Conservation (phyloP, 2,888 invertebrate species). For the Druceiella hillmani region DNA sequence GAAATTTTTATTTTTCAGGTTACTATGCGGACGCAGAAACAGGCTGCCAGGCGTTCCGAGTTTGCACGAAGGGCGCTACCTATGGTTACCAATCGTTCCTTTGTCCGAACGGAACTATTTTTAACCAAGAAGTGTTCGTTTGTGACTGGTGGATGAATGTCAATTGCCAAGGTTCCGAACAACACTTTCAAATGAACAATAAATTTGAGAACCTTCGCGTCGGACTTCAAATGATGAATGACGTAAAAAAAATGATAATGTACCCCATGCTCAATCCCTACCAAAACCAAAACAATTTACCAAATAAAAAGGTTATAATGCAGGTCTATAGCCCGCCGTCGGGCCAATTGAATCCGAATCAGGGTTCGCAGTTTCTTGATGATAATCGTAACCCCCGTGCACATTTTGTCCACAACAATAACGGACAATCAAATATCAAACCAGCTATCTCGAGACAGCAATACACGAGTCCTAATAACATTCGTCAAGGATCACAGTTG, state of each 20-base stretch:
- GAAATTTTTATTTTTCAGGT: constrained; percentile 37
- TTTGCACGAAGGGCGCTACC: constrained; percentile 54
- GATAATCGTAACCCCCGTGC: no score
- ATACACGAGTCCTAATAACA: neutral
- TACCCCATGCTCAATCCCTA: constrained; percentile 46
- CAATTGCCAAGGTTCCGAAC: constrained; percentile 47
- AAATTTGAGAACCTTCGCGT: constrained; percentile 43
- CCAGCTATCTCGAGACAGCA: constrained; percentile 9
- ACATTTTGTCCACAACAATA: no score
- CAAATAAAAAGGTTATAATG: constrained; percentile 35
- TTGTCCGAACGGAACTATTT: constrained; percentile 62
- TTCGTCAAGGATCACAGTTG: neutral
- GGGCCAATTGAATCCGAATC: constrained; percentile 38
- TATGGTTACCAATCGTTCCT: constrained; percentile 57
- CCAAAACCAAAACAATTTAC: constrained; percentile 33
- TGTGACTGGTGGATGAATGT: constrained; percentile 69
- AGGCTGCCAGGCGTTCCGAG: constrained; percentile 61
- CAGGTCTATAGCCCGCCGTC: constrained; percentile 44
- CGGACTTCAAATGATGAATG: constrained; percentile 52
- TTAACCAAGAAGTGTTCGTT: constrained; percentile 60
- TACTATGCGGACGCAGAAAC: constrained; percentile 62
- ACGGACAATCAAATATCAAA: constrained; percentile 12
- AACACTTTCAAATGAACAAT: constrained; percentile 38
- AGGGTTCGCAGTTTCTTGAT: no score
- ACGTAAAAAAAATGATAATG: constrained; percentile 53